Evolutionary conservation across 2,888 invertebrate genomes (phyloP).

Genomic region (Tinea semifulvella): DNA sequence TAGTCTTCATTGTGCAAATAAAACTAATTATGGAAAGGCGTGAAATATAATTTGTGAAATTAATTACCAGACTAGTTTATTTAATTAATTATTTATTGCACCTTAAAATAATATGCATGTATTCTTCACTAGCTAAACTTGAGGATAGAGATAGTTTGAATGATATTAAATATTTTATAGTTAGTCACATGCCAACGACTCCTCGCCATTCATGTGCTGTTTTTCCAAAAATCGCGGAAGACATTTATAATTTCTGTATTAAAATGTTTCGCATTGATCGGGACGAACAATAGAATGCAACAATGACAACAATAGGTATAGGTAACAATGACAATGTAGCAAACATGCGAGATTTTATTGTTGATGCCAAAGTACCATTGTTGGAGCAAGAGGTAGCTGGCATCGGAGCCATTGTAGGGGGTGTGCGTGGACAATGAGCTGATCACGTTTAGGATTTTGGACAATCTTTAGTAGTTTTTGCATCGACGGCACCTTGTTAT

Average conservation of each 20-base stretch:
- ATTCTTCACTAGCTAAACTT: too few relatives aligned
- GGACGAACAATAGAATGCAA: constrained; percentile 45
- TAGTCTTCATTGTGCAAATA: too few relatives aligned
- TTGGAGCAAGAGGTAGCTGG: constrained; percentile 56
- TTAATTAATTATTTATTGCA: too few relatives aligned
- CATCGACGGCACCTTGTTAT: constrained; percentile 62
- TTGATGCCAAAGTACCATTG: constrained; percentile 58
- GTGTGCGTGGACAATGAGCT: constrained; percentile 55
- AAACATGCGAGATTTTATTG: constrained; percentile 59
- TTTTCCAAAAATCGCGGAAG: constrained; percentile 39
- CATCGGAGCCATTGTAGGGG: constrained; percentile 58
- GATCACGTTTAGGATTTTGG: constrained; percentile 62
- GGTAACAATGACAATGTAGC: constrained; percentile 63
- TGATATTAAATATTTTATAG: too few relatives aligned
- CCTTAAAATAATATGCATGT: too few relatives aligned
- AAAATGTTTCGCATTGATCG: constrained; percentile 65
- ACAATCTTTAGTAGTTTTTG: constrained; percentile 60
- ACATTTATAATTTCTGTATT: constrained; percentile 66
- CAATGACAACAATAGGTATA: constrained; percentile 60
- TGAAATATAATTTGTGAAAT: too few relatives aligned
- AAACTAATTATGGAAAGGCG: too few relatives aligned
- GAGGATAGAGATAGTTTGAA: too few relatives aligned
- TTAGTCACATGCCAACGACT: too few relatives aligned
- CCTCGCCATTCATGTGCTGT: constrained; percentile 18
- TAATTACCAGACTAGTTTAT: too few relatives aligned